Evolutionary conservation across 2,888 invertebrate species (phyloP), one percentile per base, ranked within the genome.

Genomic region (Leptopilina drosophilae): DNA sequence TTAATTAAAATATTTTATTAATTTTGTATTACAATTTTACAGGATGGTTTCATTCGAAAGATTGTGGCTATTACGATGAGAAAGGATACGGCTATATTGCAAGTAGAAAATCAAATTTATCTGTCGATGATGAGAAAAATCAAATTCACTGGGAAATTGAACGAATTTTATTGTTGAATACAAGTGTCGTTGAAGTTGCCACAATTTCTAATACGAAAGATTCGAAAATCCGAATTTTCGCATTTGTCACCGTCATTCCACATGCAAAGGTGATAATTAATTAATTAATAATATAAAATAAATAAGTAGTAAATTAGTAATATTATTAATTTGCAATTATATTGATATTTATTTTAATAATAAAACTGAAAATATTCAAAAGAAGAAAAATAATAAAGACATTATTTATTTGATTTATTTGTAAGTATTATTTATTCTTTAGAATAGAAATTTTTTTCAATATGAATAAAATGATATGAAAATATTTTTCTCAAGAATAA

Each of bases 11-110:
- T 33, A 33, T 42, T 42, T 42, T 42, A 42, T 42, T 42, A 42
- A 15, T 64, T 15, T 64, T 64, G 0, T 20, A 5, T 9, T 8
- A 0, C 2, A 64, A 40, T 42, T 14, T 8, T 2, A 15, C 0
- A 73, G 73, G 73, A 40, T 73, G 56, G 56, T 73, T 56, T 56
- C 56, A 73, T 33, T 73, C 73, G 2, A 33, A n/a, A 56, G 73
- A 73, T 73, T 56, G 53, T 7, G 73, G 73, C 56, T 73, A 73
- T n/a, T 73, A 56, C 5, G 73, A 73, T 33, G 49, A 56, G 11
- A 73, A 73, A 14, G 73, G 73, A 56, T 33, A 53, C n/a, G 73
- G 73, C 8, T 73, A 73, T n/a, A 9, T 73, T 9, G 33, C 56
- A 5, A 33, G 56, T 9, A 73, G 73, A 33, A 33, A 33, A 69